Evolutionary conservation across 2,888 invertebrate species (phyloP).

Genomic region (Pristionchus arcanus): DNA sequence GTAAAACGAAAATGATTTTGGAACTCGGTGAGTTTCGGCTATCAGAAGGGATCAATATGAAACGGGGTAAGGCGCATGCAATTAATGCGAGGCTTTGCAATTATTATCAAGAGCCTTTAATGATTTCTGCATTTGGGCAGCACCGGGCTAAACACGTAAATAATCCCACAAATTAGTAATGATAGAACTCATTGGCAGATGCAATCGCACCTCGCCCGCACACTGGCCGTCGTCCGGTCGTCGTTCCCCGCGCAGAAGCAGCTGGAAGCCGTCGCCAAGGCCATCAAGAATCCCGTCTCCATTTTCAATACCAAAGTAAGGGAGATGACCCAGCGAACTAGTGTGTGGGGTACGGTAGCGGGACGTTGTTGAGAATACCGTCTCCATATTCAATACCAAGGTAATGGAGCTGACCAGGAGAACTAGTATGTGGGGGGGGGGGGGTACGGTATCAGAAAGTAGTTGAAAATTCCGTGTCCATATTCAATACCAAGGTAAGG

Average conservation of each 20-base stretch:
- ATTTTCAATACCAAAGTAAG: slow-evolving; percentile 61
- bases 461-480: neutral
- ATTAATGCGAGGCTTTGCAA: neutral
- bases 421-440: no score
- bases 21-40: neutral
- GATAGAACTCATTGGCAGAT: neutral
- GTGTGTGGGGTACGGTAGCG: slow-evolving; percentile 85
- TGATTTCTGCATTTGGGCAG: no score
- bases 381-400: no score
- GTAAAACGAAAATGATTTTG: neutral
- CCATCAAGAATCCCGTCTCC: slow-evolving; percentile 63
- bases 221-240: slow-evolving; percentile 74
- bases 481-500: no score
- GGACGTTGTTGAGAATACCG: neutral
- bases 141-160: no score
- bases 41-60: neutral
- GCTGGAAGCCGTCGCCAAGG: slow-evolving; percentile 58
- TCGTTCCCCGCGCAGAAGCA: slow-evolving; percentile 61
- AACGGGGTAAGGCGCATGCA: neutral
- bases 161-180: neutral
- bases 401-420: no score
- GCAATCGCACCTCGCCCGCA: slow-evolving; percentile 59
- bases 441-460: neutral
- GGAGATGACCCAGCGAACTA: slow-evolving; percentile 80
- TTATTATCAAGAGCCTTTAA: no score